Base-by-base conservation (phyloP, 2,113 vertebrate genomes). In the Erythrolamprus reginae region DNA sequence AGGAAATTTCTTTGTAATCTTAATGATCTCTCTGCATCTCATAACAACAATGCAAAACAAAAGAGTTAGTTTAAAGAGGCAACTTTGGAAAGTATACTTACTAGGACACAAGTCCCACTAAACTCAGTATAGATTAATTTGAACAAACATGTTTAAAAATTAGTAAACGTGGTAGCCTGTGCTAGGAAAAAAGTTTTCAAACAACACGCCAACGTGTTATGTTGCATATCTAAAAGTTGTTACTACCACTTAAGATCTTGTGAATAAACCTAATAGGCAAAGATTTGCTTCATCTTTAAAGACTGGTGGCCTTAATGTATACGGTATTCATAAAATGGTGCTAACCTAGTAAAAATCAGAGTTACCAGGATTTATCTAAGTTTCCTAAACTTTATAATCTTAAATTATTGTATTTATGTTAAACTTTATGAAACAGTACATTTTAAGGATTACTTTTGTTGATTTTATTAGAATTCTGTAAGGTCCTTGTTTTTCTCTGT, bases 331-430 rank as follows among this genome's bases (percentile, higher is more conserved):
- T 82, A 94, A 95, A 38, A 88, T 84, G 87, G 86, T 70, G 55
- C 51, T 93, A 88, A 82, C 89, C 58, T 0, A 50, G 89, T 65
- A 94, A 88, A 92, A 90, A 94, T 84, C 42, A 90, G 88, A 33
- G 87, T 56, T 70, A 83, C 93, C 42, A 92, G 3, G 61, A 58
- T 56, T 28, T 89, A 10, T 42, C 45, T 82, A 53, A 33, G 90
- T 38, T 5, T 13, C 45, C 89, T 42, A 82, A 45, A 1, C 33
- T 38, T n/a, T 47, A 33, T 38, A 65, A 10, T 42, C 48, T 10
- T 53, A n/a, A 55, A 86, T 70, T 33, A 61, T 3, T 2, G 48
- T 50, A 50, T 33, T 26, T 91, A 51, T 65, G 13, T 50, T 51
- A 51, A 26, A 58, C 9, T 70, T 50, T 19, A 3, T 91, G 33